These are phyloP conservation scores for Druon quercuslanigerum DNA, from an alignment of 1,140 invertebrate genomes.

Conservation along the genomic window DNA sequence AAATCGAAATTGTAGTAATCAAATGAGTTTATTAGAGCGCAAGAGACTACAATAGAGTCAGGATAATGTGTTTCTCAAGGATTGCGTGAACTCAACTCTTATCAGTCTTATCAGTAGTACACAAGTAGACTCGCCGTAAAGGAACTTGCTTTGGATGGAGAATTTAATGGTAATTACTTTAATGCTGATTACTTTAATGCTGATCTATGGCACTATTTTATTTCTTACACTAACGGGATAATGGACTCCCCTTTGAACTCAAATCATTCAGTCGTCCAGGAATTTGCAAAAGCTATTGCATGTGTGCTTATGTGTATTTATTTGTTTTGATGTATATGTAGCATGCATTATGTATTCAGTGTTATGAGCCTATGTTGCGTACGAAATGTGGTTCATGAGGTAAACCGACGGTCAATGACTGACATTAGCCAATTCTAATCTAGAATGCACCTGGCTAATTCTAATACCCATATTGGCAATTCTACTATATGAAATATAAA, in stretches of 20 bases:
- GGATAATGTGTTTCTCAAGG: slow-evolving; percentile 10
- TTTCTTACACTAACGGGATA: background rate
- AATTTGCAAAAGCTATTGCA: background rate
- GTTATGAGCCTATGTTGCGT: background rate
- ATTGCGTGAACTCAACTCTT: background rate
- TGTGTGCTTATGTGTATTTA: background rate
- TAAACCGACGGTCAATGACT: slow-evolving; percentile 50
- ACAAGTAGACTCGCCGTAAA: background rate
- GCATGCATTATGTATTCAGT: slow-evolving; percentile 23
- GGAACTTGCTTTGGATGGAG: background rate
- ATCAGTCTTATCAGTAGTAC: background rate
- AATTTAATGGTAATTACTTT: slow-evolving; percentile 11
- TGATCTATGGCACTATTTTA: background rate
- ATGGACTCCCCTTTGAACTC: background rate
- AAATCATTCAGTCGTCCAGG: background rate
- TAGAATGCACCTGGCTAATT: slow-evolving; percentile 31
- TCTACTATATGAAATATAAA: background rate
- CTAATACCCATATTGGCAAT: background rate
- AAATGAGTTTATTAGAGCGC: background rate
- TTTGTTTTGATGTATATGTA: slow-evolving; percentile 2
- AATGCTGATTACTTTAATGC: slow-evolving; percentile 21
- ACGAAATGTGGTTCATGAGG: slow-evolving; percentile 14
- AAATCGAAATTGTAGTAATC: no score
- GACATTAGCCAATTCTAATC: slow-evolving; percentile 55
- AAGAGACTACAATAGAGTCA: background rate